Percentiles rank a stretch among this genome's conserved stretches.
Evolutionary conservation across 2,797 vertebrate species (phyloP).

Genomic region (Anas bernieri): DNA sequence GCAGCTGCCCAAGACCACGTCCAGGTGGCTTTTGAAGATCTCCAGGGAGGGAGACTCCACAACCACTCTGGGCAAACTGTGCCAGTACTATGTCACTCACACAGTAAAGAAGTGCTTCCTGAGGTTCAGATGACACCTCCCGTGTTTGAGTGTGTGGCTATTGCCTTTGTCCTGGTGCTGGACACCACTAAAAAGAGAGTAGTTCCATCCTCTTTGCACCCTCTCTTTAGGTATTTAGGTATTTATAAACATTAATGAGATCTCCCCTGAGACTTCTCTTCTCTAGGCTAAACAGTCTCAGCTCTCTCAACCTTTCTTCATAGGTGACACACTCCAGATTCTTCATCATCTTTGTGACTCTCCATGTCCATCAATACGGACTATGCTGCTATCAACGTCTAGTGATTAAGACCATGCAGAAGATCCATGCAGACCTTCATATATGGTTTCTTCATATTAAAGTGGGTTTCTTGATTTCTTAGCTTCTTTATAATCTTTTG

Average conservation of each 20-base stretch:
- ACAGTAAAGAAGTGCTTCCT: neutral
- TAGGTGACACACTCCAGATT: neutral
- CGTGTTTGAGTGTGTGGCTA: neutral
- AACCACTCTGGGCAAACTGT: neutral
- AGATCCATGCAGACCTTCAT: neutral
- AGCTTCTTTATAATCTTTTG: neutral
- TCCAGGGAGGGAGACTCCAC: neutral
- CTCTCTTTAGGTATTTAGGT: neutral
- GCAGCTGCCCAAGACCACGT: neutral
- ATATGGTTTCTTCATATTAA: neutral
- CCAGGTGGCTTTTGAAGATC: neutral
- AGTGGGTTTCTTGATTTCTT: neutral
- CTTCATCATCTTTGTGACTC: neutral
- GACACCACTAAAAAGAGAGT: neutral
- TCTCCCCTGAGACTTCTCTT: neutral
- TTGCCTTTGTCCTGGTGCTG: neutral
- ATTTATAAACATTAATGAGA: neutral
- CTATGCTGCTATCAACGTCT: neutral
- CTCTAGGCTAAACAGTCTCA: neutral
- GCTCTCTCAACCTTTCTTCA: neutral
- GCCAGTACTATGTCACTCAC: neutral
- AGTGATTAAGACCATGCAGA: neutral
- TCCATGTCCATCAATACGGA: neutral
- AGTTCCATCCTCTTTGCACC: neutral
- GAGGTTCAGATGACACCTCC: neutral